A percentile compares a stretch with the other conserved stretches of the same genome.
phyloP scores from a whole-genome alignment of 2,888 invertebrate species.

The Rhabditoides inermis region DNA sequence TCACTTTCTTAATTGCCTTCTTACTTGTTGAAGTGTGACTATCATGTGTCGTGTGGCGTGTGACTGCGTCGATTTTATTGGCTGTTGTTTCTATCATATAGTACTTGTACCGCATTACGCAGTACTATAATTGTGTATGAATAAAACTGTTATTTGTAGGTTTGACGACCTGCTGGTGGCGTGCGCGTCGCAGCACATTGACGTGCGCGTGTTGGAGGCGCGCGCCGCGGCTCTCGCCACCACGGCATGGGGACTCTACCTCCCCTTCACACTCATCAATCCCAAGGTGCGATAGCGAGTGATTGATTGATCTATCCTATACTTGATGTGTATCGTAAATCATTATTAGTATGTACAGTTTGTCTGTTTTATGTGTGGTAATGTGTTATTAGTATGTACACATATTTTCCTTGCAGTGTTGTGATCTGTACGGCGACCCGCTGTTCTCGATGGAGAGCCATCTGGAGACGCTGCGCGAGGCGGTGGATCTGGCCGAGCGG shows the following conservation, averaged over 20 bases:
- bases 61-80: too few relatives aligned
- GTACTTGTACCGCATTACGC: too few relatives aligned
- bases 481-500: constrained; percentile 18
- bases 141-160: neutral
- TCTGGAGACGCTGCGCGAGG: constrained; percentile 21
- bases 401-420: neutral
- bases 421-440: constrained; percentile 11
- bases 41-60: too few relatives aligned
- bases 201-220: constrained; percentile 42
- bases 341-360: neutral
- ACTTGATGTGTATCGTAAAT: neutral
- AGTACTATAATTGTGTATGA: too few relatives aligned
- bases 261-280: constrained; percentile 36
- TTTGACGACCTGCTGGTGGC: constrained; percentile 41
- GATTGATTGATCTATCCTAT: neutral
- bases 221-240: constrained; percentile 40
- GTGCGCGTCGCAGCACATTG: constrained; percentile 28
- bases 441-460: constrained; percentile 28
- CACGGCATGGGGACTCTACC: constrained; percentile 37
- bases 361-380: too few relatives aligned
- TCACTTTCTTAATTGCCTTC: too few relatives aligned
- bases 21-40: too few relatives aligned
- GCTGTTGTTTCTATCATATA: too few relatives aligned
- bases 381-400: too few relatives aligned
- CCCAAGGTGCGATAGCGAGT: constrained; percentile 19